A percentile compares a stretch with the other conserved stretches of the same genome.
phyloP scores from a whole-genome alignment of 2,113 vertebrate species.

The Pyxicephalus adspersus region DNA sequence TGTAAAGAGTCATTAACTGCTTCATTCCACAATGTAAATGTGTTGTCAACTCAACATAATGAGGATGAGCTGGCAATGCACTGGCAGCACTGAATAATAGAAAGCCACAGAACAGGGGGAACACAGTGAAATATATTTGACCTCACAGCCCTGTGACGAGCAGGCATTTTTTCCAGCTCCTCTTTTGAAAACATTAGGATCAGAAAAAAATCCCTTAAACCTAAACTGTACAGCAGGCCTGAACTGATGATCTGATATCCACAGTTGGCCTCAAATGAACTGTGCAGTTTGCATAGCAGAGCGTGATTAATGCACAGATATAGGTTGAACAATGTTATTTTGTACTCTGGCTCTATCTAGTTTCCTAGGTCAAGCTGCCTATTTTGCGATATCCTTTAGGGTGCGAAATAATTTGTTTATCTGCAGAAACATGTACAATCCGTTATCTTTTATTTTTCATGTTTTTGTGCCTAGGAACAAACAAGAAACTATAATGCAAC shows the following conservation, averaged over 20 bases:
- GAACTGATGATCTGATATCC: conserved; percentile 42
- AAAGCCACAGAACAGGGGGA: conserved; percentile 41
- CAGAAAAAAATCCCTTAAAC: conserved; percentile 47
- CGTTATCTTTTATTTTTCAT: background rate
- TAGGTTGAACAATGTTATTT: conserved; percentile 45
- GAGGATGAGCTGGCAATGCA: conserved; percentile 29
- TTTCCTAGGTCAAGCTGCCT: conserved; percentile 42
- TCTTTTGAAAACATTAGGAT: conserved; percentile 50
- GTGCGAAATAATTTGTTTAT: conserved; percentile 5
- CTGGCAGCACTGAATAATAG: conserved; percentile 26
- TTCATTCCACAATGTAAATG: conserved; percentile 48
- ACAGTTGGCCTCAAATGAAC: conserved; percentile 54
- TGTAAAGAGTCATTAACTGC: conserved; percentile 46
- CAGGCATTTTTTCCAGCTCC: conserved; percentile 42
- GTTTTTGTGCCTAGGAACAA: background rate
- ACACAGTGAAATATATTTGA: conserved; percentile 41
- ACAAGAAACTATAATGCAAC: too few species aligned
- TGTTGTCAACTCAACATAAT: conserved; percentile 44
- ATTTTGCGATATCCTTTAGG: conserved; percentile 19
- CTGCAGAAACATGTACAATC: background rate
- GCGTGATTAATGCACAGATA: conserved; percentile 54
- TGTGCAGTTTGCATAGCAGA: conserved; percentile 52
- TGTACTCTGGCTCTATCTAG: conserved; percentile 24
- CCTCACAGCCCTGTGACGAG: conserved; percentile 24
- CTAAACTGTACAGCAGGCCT: conserved; percentile 42